phyloP scores from a whole-genome alignment of 1,140 invertebrate genomes.

The Dysdera silvatica region DNA sequence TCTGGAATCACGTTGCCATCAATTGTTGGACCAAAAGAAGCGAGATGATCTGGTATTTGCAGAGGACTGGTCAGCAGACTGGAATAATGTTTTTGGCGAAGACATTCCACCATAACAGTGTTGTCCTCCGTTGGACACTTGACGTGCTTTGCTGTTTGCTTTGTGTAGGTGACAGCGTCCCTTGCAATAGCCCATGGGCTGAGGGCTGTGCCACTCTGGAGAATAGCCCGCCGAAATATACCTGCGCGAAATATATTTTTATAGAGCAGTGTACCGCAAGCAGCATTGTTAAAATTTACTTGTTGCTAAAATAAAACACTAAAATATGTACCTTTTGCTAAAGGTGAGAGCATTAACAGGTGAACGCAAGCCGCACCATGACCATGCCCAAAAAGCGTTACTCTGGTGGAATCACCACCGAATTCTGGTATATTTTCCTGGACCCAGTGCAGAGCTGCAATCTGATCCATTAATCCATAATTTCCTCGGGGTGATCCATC shows the following conservation, averaged over 20 bases:
- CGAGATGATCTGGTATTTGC: constrained; percentile 68
- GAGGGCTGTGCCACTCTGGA: constrained; percentile 39
- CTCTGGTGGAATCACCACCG: constrained; percentile 43
- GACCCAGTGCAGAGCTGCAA: constrained; percentile 64
- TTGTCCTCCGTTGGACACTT: constrained; percentile 62
- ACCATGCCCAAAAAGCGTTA: constrained; percentile 45
- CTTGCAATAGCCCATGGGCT: constrained; percentile 37
- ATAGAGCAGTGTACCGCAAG: no score
- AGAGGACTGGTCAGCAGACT: constrained; percentile 55
- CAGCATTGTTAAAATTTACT: no score
- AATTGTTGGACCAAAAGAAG: constrained; percentile 80
- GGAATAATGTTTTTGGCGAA: constrained; percentile 60
- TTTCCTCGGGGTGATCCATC: constrained; percentile 36
- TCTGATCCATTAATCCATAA: constrained; percentile 42
- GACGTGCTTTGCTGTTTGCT: constrained; percentile 70
- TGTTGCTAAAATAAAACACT: neutral
- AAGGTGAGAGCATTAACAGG: constrained; percentile 35
- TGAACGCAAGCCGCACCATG: constrained; percentile 42
- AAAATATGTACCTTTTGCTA: constrained; percentile 43
- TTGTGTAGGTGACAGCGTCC: constrained; percentile 62
- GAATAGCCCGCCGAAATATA: constrained; percentile 38
- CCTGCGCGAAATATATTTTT: no score
- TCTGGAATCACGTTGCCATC: constrained; percentile 63
- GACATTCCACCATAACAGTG: constrained; percentile 68
- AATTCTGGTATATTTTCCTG: constrained; percentile 52